Percentiles rank a stretch among this genome's conserved stretches.
Evolutionary conservation across 1,140 invertebrate genomes (phyloP).

Genomic region (Drosophila tsacasi): DNA sequence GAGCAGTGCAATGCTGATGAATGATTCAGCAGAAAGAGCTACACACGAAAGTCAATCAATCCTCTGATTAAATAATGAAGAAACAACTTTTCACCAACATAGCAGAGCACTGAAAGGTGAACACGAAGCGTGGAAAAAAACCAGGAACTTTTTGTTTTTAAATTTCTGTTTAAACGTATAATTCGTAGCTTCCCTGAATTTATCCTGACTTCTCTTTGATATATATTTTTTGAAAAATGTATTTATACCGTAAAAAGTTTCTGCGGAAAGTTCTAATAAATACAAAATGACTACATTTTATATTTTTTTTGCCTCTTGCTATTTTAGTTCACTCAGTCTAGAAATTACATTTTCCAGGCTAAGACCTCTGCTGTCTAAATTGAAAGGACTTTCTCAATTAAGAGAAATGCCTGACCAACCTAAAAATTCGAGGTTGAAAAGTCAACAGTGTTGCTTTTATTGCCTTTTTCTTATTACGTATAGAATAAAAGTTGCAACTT

Average conservation of each 20-base stretch:
- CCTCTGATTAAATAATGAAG: conserved; percentile 9
- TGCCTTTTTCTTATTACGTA: conserved; percentile 1
- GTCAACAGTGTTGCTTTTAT: conserved; percentile 16
- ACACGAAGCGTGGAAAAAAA: background rate
- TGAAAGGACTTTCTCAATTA: conserved; percentile 7
- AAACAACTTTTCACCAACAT: conserved; percentile 2
- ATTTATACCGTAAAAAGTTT: background rate
- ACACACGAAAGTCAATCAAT: conserved; percentile 23
- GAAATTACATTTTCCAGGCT: background rate
- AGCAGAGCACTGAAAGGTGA: background rate
- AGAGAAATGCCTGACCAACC: conserved; percentile 4
- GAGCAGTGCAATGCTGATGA: conserved; percentile 53
- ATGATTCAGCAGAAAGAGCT: conserved; percentile 31
- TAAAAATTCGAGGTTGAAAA: background rate
- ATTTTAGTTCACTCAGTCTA: background rate
- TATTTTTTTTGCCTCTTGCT: background rate
- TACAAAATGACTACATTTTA: conserved; percentile 3
- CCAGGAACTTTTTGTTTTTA: background rate
- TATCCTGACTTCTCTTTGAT: background rate
- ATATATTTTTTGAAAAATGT: background rate
- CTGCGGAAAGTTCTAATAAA: background rate
- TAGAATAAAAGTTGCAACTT: conserved; percentile 1
- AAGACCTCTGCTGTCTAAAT: background rate
- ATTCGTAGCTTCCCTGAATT: background rate
- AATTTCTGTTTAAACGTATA: background rate